Evolutionary conservation across 2,113 vertebrate species (phyloP).

Genomic region (Rhabdomys dilectus): DNA sequence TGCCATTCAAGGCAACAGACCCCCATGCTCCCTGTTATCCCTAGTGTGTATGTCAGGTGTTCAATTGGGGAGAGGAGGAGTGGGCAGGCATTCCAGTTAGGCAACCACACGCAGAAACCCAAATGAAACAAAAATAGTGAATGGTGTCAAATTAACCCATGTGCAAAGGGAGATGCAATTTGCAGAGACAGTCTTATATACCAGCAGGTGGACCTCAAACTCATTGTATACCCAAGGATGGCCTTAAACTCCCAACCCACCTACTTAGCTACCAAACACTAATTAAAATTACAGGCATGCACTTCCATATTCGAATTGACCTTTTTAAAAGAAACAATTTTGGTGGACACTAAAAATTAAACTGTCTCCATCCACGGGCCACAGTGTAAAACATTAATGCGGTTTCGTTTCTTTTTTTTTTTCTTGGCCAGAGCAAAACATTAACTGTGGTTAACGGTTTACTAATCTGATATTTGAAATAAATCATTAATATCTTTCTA

Average conservation of each 20-base stretch:
- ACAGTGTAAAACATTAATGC: constrained; percentile 61
- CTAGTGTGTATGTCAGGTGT: neutral
- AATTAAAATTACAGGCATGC: neutral
- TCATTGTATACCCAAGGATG: neutral
- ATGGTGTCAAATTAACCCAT: neutral
- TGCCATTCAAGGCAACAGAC: neutral
- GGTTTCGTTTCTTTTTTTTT: constrained; percentile 7
- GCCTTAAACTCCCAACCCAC: neutral
- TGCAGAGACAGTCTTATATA: neutral
- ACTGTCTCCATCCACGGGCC: neutral
- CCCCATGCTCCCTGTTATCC: neutral
- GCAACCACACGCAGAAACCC: neutral
- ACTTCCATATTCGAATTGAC: neutral
- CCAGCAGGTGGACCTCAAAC: neutral
- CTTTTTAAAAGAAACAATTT: neutral
- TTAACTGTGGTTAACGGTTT: constrained; percentile 72
- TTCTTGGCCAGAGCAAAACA: constrained; percentile 55
- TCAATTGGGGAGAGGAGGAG: neutral
- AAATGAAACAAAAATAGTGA: neutral
- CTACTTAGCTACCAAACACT: neutral
- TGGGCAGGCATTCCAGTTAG: neutral
- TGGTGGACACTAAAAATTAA: constrained; percentile 31
- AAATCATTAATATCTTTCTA: constrained; percentile 56
- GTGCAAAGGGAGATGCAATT: neutral
- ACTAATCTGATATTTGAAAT: constrained; percentile 60